Conservation (phyloP, 2,113 vertebrate species). For the Numenius arquata region DNA sequence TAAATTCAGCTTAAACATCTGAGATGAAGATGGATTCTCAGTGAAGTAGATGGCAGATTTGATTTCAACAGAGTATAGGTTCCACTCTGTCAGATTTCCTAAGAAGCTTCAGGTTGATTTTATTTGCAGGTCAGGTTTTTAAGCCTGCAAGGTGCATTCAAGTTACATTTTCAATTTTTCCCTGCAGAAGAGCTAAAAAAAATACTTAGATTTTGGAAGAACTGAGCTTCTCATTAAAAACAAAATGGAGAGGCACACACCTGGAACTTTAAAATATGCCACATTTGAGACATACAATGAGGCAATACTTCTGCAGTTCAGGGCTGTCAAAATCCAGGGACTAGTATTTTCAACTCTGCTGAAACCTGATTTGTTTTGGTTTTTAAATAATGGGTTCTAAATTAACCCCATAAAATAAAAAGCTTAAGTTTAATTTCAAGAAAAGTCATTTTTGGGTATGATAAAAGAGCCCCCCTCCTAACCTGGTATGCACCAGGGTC, state of each 20-base stretch:
- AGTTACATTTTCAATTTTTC: background rate
- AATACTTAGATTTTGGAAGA: background rate
- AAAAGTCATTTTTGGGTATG: background rate
- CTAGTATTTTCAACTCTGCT: background rate
- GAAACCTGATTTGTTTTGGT: background rate
- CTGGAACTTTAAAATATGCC: background rate
- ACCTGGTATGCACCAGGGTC: background rate
- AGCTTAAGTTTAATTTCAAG: background rate
- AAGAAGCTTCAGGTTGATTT: slow-evolving; percentile 6
- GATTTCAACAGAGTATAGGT: slow-evolving; percentile 19
- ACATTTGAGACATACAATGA: background rate
- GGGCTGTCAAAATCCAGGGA: background rate
- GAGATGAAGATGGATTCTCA: slow-evolving; percentile 12
- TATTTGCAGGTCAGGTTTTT: slow-evolving; percentile 12
- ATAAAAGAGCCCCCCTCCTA: background rate
- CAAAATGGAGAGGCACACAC: background rate
- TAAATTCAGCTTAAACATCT: background rate
- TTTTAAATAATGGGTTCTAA: background rate
- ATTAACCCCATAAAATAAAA: background rate
- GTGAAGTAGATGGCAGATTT: slow-evolving; percentile 15
- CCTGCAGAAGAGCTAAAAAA: background rate
- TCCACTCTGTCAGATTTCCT: background rate
- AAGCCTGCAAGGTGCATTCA: background rate
- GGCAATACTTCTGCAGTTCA: background rate
- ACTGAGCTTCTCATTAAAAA: background rate